Evolutionary conservation across 2,113 vertebrate genomes (phyloP).

Genomic region (Galbula dea): DNA sequence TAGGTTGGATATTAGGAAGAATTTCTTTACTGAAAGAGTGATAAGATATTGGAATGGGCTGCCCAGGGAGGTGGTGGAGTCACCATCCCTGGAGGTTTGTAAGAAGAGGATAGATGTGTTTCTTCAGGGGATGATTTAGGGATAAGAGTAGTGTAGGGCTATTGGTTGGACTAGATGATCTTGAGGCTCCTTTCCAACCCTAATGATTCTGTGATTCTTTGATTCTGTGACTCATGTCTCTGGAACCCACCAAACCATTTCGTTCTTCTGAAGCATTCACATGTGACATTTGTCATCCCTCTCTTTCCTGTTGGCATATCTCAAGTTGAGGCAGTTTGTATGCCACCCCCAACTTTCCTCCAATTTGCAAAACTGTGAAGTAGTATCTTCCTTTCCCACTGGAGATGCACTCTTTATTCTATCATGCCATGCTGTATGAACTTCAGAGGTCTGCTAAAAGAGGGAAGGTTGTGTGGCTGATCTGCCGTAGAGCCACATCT

Average conservation of each 20-base stretch:
- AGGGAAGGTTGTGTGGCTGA: background rate
- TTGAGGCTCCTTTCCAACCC: no score
- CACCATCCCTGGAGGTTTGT: no score
- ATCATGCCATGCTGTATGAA: accelerated
- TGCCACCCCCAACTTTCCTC: background rate
- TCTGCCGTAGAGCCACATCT: background rate
- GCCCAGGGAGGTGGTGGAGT: no score
- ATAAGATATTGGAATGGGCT: no score
- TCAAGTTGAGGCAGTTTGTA: background rate
- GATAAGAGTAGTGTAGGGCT: no score
- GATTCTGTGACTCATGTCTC: background rate
- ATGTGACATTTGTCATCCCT: background rate
- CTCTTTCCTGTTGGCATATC: background rate
- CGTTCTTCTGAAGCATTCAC: background rate
- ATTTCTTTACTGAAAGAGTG: no score
- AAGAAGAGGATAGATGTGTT: no score
- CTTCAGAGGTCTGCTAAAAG: background rate
- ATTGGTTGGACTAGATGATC: no score
- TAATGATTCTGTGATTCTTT: no score
- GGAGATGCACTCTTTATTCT: background rate
- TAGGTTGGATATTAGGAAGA: no score
- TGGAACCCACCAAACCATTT: background rate
- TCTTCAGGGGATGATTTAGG: no score
- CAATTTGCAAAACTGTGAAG: background rate
- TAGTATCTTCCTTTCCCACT: background rate